Evolutionary conservation across 2,797 vertebrate genomes (phyloP).

Genomic region (Moxostoma hubbsi): DNA sequence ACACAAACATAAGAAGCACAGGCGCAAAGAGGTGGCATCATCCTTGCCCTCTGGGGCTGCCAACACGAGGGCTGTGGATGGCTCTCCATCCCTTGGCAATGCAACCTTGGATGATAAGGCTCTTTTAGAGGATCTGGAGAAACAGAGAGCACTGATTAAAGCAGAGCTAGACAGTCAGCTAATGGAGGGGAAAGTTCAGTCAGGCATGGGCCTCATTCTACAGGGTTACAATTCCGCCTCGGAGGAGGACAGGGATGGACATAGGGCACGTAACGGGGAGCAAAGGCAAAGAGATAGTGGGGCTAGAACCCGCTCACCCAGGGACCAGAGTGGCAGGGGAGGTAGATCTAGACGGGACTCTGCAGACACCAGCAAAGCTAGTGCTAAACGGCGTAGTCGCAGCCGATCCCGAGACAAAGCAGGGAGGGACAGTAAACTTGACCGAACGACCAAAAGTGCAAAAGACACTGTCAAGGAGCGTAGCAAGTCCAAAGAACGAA

Average conservation of each 20-base stretch:
- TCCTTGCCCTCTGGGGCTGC: conserved; percentile 74
- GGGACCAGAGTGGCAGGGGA: conserved; percentile 60
- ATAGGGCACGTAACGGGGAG: conserved; percentile 89
- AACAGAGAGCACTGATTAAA: conserved; percentile 97
- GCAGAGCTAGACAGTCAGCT: conserved; percentile 98
- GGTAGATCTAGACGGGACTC: conserved; percentile 87
- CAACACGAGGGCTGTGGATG: conserved; percentile 67
- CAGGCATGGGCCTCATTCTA: conserved; percentile 97
- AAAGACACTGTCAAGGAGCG: conserved; percentile 75
- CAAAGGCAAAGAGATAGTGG: conserved; percentile 78
- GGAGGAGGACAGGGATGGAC: conserved; percentile 91
- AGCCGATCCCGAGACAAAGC: conserved; percentile 88
- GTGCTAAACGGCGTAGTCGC: conserved; percentile 85
- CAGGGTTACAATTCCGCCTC: conserved; percentile 98
- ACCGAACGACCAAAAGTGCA: conserved; percentile 85
- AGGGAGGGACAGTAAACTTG: conserved; percentile 85
- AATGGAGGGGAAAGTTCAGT: conserved; percentile 90
- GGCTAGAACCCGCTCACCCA: conserved; percentile 68
- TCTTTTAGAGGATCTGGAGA: conserved; percentile 95
- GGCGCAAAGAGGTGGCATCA: conserved; percentile 87
- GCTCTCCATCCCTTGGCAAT: conserved; percentile 74
- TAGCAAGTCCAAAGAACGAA: conserved; percentile 91
- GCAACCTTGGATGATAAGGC: conserved; percentile 92
- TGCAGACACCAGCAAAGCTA: conserved; percentile 83
- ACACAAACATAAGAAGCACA: conserved; percentile 98